A percentile compares a stretch with the other conserved stretches of the same genome.
These are phyloP conservation scores for Gymnocephalus cernua DNA, from an alignment of 2,113 vertebrate genomes.

Conservation along the genomic window DNA sequence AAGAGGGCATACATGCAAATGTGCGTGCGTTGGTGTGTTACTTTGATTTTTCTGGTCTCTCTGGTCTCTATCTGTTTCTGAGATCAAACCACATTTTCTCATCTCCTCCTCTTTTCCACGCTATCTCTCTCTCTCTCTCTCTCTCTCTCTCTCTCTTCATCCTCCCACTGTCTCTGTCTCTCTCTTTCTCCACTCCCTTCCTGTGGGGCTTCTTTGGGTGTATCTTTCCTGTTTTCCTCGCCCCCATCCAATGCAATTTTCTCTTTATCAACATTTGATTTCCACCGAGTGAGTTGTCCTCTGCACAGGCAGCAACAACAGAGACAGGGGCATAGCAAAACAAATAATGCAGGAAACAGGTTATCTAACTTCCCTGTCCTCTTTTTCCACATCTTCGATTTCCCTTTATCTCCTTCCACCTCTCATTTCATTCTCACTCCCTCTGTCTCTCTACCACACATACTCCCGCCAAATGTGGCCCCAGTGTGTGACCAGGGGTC, in stretches of 20 bases:
- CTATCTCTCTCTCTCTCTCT: constrained; percentile 29
- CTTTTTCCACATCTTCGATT: constrained; percentile 37
- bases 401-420: constrained; percentile 53
- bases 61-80: constrained; percentile 32
- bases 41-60: constrained; percentile 36
- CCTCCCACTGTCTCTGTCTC: constrained; percentile 9
- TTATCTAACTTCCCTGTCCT: constrained; percentile 57
- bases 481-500: constrained; percentile 21
- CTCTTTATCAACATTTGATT: constrained; percentile 81
- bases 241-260: constrained; percentile 74
- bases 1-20: constrained; percentile 23
- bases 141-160: constrained; percentile 5
- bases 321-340: background rate
- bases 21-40: constrained; percentile 16
- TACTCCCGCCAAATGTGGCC: constrained; percentile 13
- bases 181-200: constrained; percentile 30
- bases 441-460: constrained; percentile 16
- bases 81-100: constrained; percentile 49
- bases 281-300: constrained; percentile 72
- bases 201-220: constrained; percentile 69
- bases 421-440: constrained; percentile 14
- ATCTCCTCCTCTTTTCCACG: constrained; percentile 23
- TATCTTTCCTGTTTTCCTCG: constrained; percentile 79
- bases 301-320: constrained; percentile 42
- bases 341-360: constrained; percentile 21